Evolutionary conservation across 2,888 invertebrate genomes (phyloP).

Genomic region (Parelbella ahira): DNA sequence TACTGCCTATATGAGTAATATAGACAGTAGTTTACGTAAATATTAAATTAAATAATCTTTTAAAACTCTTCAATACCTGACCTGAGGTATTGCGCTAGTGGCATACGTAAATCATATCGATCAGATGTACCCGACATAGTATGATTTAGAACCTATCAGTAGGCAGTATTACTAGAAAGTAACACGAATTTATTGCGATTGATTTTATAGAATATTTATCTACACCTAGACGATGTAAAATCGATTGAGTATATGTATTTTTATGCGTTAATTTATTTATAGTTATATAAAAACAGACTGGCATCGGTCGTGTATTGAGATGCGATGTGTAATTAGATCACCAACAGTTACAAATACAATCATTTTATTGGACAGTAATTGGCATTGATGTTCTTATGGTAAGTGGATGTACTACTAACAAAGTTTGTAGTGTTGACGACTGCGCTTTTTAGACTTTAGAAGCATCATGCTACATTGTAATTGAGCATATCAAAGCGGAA

Average conservation of each 20-base stretch:
- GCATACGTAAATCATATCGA: background rate
- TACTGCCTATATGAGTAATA: no score
- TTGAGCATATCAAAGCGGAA: slow-evolving; percentile 48
- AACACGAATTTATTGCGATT: no score
- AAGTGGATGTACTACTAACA: slow-evolving; percentile 63
- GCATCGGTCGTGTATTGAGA: slow-evolving; percentile 44
- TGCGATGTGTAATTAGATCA: slow-evolving; percentile 57
- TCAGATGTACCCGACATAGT: slow-evolving; percentile 3
- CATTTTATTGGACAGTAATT: slow-evolving; percentile 62
- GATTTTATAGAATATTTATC: no score
- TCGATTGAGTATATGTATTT: no score
- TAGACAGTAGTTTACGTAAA: no score
- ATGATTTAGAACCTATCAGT: slow-evolving; percentile 25
- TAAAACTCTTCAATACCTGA: no score
- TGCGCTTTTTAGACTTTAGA: slow-evolving; percentile 71
- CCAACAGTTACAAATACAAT: slow-evolving; percentile 43
- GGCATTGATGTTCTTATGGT: slow-evolving; percentile 68
- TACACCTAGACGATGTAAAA: no score
- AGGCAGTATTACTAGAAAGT: no score
- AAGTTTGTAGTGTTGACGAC: slow-evolving; percentile 64
- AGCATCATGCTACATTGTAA: slow-evolving; percentile 62
- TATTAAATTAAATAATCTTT: no score
- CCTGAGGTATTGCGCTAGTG: no score
- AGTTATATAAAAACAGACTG: slow-evolving; percentile 33
- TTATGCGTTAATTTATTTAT: slow-evolving; percentile 1